Percentiles rank a stretch among this genome's conserved stretches.
phyloP scores from a whole-genome alignment of 2,113 vertebrate species.

The Polypterus senegalus region DNA sequence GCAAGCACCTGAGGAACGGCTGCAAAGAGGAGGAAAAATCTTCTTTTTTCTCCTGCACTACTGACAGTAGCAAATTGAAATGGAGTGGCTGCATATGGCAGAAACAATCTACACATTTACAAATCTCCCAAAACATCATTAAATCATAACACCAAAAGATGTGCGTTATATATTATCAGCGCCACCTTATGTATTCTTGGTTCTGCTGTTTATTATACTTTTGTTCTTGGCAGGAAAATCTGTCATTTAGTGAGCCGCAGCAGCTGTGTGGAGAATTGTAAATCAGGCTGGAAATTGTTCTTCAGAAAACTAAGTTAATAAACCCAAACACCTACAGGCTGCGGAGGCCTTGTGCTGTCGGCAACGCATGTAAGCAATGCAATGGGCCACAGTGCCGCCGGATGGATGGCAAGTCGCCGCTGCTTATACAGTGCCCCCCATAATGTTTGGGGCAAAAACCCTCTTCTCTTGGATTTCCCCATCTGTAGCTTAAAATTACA shows the following conservation, averaged over 20 bases:
- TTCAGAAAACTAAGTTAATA: not conserved
- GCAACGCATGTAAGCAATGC: too few relatives aligned
- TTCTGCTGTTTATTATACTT: slow-evolving; percentile 66
- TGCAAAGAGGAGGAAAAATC: slow-evolving; percentile 52
- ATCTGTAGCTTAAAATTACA: too few relatives aligned
- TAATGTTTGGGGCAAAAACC: too few relatives aligned
- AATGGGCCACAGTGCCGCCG: too few relatives aligned
- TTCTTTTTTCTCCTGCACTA: slow-evolving; percentile 60
- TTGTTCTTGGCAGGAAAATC: slow-evolving; percentile 59
- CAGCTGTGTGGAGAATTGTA: slow-evolving; percentile 51
- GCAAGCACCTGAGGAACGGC: slow-evolving; percentile 65
- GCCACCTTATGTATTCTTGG: slow-evolving; percentile 53
- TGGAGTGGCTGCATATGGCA: slow-evolving; percentile 74
- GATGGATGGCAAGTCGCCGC: too few relatives aligned
- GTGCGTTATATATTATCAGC: slow-evolving; percentile 62
- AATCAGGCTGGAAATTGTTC: slow-evolving; percentile 36
- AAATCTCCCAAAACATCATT: slow-evolving; percentile 70
- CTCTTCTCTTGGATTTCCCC: too few relatives aligned
- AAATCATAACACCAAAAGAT: slow-evolving; percentile 64
- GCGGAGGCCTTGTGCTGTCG: too few relatives aligned
- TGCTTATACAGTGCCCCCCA: too few relatives aligned
- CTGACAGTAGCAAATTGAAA: slow-evolving; percentile 81
- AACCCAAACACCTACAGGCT: not conserved
- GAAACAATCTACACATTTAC: slow-evolving; percentile 66
- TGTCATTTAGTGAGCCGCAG: slow-evolving; percentile 61